These are phyloP conservation scores for Desmodus rotundus DNA, from an alignment of 2,113 vertebrate genomes.

Conservation along the genomic window DNA sequence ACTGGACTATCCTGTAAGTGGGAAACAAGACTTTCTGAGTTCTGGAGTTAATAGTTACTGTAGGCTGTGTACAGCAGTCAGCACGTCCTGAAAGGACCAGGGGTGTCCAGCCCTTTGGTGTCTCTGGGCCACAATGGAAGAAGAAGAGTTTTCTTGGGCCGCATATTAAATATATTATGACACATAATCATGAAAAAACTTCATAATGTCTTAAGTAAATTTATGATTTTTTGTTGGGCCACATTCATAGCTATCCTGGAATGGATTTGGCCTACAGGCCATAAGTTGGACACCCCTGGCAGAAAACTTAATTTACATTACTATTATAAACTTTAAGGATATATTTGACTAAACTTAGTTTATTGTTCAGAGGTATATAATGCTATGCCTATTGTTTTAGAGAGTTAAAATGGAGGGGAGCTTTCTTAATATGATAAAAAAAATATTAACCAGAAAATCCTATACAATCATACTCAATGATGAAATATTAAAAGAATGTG, in stretches of 20 bases:
- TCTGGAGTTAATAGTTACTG: background rate
- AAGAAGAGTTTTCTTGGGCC: no score
- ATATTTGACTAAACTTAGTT: background rate
- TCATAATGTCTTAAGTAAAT: no score
- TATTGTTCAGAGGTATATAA: background rate
- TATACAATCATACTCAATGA: background rate
- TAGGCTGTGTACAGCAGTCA: background rate
- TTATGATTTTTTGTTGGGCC: no score
- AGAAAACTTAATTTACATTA: background rate
- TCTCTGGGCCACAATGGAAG: no score
- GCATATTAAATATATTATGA: no score
- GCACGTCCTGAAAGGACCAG: background rate
- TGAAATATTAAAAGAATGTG: background rate
- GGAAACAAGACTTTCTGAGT: background rate
- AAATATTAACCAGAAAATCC: background rate
- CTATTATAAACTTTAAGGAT: background rate
- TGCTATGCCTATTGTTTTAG: background rate
- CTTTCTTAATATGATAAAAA: background rate
- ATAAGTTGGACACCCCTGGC: no score
- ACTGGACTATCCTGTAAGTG: background rate
- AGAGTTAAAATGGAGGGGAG: background rate
- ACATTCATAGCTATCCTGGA: no score
- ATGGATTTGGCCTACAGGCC: no score
- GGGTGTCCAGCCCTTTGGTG: no score
- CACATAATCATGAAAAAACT: no score